Evolutionary conservation across 2,797 vertebrate genomes (phyloP).

Genomic region (Perodicticus potto): DNA sequence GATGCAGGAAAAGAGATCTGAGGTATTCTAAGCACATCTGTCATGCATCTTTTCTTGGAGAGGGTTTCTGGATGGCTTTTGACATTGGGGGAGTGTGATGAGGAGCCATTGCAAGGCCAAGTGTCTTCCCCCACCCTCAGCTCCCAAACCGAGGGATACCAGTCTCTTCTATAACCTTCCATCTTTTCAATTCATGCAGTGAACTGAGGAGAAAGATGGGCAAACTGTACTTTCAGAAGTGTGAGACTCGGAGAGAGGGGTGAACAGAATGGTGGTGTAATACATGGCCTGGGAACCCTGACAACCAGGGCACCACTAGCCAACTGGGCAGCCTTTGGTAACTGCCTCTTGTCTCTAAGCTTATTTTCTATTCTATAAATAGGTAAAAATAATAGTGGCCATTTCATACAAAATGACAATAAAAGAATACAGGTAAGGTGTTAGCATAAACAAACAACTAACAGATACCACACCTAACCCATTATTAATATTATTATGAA

Average conservation of each 20-base stretch:
- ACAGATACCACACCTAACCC: background rate
- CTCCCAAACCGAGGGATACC: background rate
- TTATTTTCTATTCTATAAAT: background rate
- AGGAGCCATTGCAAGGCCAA: background rate
- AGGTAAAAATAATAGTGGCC: background rate
- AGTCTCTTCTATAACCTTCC: background rate
- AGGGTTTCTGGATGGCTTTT: background rate
- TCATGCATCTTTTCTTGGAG: background rate
- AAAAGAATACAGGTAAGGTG: background rate
- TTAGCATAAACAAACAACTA: background rate
- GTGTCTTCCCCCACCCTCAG: accelerated
- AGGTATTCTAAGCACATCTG: background rate
- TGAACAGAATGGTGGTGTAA: background rate
- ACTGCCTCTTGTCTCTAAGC: background rate
- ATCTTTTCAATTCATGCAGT: background rate
- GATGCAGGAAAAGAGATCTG: background rate
- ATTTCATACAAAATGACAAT: background rate
- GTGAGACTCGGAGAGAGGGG: background rate
- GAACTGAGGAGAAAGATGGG: background rate
- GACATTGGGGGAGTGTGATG: accelerated
- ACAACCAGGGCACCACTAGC: background rate
- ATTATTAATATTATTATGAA: background rate
- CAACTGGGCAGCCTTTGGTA: background rate
- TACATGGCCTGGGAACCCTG: too few relatives aligned
- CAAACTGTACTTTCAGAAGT: background rate